phyloP scores from a whole-genome alignment of 2,797 vertebrate species.

The Danio tinwini region DNA sequence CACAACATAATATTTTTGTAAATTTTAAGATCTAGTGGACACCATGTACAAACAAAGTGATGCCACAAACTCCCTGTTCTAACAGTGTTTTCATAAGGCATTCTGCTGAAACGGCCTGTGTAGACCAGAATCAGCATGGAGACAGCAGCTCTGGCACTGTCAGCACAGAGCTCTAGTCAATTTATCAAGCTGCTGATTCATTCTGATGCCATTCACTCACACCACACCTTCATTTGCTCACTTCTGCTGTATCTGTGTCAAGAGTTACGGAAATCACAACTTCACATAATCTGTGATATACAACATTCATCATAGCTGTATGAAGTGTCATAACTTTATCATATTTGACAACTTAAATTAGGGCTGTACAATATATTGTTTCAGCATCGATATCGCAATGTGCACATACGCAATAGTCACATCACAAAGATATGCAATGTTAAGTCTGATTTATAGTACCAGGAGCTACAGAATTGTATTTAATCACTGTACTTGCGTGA shows the following conservation, averaged over 20 bases:
- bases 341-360: background rate
- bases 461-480: too few relatives aligned
- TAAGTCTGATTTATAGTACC: too few relatives aligned
- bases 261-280: background rate
- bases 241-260: conserved; percentile 6
- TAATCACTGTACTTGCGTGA: too few relatives aligned
- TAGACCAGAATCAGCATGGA: conserved; percentile 34
- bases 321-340: background rate
- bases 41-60: background rate
- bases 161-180: conserved; percentile 19
- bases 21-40: too few relatives aligned
- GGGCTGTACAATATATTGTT: too few relatives aligned
- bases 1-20: too few relatives aligned
- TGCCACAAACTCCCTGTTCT: background rate
- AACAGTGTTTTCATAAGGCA: conserved; percentile 13
- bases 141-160: conserved; percentile 22
- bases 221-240: background rate
- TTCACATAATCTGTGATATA: background rate
- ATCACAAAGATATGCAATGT: too few relatives aligned
- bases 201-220: too few relatives aligned
- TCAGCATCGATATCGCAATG: too few relatives aligned
- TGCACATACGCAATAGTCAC: too few relatives aligned
- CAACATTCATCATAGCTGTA: background rate
- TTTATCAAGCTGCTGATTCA: conserved; percentile 18
- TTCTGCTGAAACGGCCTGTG: conserved; percentile 9